Evolutionary conservation across 2,113 vertebrate species (phyloP).

Genomic region (Triplophysa rosa): DNA sequence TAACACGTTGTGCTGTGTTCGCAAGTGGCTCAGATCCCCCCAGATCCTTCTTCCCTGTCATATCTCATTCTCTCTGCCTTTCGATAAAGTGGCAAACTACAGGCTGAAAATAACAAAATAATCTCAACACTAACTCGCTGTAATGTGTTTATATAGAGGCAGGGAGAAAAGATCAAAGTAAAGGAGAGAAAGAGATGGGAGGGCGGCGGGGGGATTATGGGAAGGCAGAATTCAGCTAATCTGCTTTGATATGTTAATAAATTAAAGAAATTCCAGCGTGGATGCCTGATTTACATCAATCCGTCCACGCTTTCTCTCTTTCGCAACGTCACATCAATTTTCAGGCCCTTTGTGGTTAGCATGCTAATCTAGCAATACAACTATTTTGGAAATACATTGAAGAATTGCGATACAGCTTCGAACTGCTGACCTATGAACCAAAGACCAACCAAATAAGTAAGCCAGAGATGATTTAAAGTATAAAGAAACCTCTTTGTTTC

Average conservation of each 20-base stretch:
- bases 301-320: constrained; percentile 8
- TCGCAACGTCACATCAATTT: constrained; percentile 1
- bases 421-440: background rate
- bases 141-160: constrained; percentile 68
- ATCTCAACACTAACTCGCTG: constrained; percentile 64
- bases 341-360: background rate
- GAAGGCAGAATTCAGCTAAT: constrained; percentile 32
- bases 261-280: constrained; percentile 6
- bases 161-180: constrained; percentile 48
- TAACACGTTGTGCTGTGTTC: background rate
- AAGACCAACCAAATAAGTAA: background rate
- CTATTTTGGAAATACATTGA: constrained; percentile 30
- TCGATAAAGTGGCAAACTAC: background rate
- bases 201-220: constrained; percentile 35
- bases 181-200: constrained; percentile 37
- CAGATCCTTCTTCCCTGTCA: no score
- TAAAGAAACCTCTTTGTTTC: constrained; percentile 40
- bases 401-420: background rate
- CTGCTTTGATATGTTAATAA: constrained; percentile 29
- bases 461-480: background rate
- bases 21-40: no score
- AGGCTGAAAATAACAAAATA: background rate
- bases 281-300: constrained; percentile 28
- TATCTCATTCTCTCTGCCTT: background rate
- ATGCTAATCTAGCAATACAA: constrained; percentile 33